A percentile compares a stretch with the other conserved stretches of the same genome.
Conservation (phyloP, 2,888 invertebrate genomes). For the Exocentrus adspersus region DNA sequence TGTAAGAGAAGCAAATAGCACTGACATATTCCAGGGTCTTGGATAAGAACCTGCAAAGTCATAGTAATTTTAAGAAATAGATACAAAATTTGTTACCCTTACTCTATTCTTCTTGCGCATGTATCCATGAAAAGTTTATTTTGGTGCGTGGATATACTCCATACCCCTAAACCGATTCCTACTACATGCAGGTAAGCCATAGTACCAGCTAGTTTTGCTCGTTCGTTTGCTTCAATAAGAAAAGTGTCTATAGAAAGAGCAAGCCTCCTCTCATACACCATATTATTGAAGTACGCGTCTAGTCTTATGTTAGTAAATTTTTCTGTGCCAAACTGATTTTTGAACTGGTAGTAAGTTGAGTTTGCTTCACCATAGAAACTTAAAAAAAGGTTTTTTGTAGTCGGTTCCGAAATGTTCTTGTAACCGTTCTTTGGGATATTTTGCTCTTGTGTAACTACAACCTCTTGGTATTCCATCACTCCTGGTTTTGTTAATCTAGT, state of each 20-base stretch:
- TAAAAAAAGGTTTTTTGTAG: constrained; percentile 51
- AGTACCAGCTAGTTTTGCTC: constrained; percentile 66
- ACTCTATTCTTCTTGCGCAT: constrained; percentile 69
- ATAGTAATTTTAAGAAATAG: too few relatives aligned
- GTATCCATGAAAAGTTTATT: constrained; percentile 72
- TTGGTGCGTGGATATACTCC: constrained; percentile 72
- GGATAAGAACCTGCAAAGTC: too few relatives aligned
- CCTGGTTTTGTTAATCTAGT: constrained; percentile 66
- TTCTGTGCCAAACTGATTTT: constrained; percentile 1
- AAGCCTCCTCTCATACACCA: constrained; percentile 7
- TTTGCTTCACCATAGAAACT: constrained; percentile 45
- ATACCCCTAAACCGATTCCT: constrained; percentile 76
- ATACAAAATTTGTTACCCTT: too few relatives aligned
- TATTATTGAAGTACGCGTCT: constrained; percentile 7
- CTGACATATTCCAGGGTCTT: constrained; percentile 66
- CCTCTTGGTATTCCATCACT: constrained; percentile 73
- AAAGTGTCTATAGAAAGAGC: constrained; percentile 68
- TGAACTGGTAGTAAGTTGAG: neutral
- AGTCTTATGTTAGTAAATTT: constrained; percentile 11
- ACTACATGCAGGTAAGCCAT: constrained; percentile 74
- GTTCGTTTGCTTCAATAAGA: constrained; percentile 70
- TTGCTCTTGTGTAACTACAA: constrained; percentile 65
- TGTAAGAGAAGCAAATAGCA: constrained; percentile 75
- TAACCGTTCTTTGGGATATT: constrained; percentile 64
- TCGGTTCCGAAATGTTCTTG: constrained; percentile 42